These are phyloP conservation scores for Mormoops blainvillei DNA, from an alignment of 2,113 vertebrate species.

Conservation along the genomic window DNA sequence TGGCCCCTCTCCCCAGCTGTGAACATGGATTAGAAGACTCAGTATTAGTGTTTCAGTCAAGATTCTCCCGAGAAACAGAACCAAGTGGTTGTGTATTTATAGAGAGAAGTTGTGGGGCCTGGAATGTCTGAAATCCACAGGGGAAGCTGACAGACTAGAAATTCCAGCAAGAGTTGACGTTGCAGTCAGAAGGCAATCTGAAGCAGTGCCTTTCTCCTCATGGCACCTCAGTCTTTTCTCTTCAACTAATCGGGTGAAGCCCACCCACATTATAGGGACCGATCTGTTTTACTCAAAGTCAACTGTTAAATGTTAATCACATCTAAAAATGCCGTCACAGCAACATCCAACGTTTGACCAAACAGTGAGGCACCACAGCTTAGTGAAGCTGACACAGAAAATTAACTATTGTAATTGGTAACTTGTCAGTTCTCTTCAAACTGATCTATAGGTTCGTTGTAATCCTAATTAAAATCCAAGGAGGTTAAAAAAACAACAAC, in stretches of 20 bases:
- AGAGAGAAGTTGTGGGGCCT: not conserved
- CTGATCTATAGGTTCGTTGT: not conserved
- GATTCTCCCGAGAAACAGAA: not conserved
- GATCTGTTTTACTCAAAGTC: no score
- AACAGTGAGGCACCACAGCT: not conserved
- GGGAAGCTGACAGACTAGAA: not conserved
- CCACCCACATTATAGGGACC: no score
- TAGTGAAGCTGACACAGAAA: not conserved
- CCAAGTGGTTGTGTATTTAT: not conserved
- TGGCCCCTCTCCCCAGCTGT: not conserved
- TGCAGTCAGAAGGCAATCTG: not conserved
- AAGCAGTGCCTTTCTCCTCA: not conserved
- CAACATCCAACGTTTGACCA: not conserved
- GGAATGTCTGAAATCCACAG: not conserved
- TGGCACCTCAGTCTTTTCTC: no score
- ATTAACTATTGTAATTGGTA: not conserved
- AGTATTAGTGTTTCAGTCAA: not conserved
- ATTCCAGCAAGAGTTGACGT: not conserved
- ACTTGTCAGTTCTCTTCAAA: not conserved
- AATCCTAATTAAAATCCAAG: not conserved
- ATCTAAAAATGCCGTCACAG: not conserved
- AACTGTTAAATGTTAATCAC: no score
- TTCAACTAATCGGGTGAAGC: no score
- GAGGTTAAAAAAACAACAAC: not conserved
- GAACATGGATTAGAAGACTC: not conserved